phyloP scores from a whole-genome alignment of 2,113 vertebrate species.

The Malaclemys terrapin region DNA sequence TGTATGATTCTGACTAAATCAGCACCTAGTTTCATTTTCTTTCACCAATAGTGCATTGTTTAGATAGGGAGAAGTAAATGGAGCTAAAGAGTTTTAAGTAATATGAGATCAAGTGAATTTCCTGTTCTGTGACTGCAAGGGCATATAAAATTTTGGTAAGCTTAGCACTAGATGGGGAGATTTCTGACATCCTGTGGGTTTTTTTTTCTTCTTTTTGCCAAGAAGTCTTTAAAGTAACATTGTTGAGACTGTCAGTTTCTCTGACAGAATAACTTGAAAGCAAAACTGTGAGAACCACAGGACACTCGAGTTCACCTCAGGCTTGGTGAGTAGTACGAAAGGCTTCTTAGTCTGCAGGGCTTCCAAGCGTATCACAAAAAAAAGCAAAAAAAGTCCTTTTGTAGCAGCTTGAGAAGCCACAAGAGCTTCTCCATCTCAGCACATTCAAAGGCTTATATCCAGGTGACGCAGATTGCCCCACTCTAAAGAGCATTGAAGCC shows the following conservation, averaged over 20 bases:
- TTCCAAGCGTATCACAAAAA: neutral
- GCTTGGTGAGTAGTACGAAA: neutral
- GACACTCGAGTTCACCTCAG: neutral
- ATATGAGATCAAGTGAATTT: conserved; percentile 38
- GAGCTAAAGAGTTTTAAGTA: neutral
- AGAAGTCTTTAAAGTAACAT: conserved; percentile 49
- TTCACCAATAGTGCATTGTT: neutral
- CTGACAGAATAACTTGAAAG: conserved; percentile 54
- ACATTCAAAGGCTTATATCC: neutral
- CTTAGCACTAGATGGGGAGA: conserved; percentile 47
- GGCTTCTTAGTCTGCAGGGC: neutral
- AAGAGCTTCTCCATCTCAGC: neutral
- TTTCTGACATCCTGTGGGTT: conserved; percentile 31
- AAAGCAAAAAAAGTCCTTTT: neutral
- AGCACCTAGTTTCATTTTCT: conserved; percentile 19
- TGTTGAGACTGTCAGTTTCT: conserved; percentile 53
- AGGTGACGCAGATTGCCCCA: neutral
- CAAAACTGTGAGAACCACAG: conserved; percentile 35
- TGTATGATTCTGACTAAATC: conserved; percentile 24
- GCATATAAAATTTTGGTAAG: conserved; percentile 34
- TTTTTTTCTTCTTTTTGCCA: conserved; percentile 20
- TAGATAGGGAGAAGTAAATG: conserved; percentile 8
- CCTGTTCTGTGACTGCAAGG: conserved; percentile 30
- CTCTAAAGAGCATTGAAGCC: neutral
- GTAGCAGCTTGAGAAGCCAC: neutral